Evolutionary conservation across 2,797 vertebrate species (phyloP), one percentile per base, ranked within the genome.

Genomic region (Tarsius wallacei): DNA sequence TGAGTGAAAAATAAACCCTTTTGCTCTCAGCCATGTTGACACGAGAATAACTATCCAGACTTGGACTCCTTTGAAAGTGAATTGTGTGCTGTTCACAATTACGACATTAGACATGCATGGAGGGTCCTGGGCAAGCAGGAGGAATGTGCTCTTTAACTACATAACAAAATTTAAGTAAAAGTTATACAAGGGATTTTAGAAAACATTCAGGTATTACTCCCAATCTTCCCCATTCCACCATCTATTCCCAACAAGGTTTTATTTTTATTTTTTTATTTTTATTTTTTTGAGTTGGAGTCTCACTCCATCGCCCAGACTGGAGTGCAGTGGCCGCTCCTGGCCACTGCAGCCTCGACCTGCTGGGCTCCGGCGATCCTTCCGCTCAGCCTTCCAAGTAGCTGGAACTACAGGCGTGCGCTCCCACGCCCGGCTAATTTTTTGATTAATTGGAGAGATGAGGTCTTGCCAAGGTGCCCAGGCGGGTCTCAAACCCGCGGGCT

Each of bases 1-100:
- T 5, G 15, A 71, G 9, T 7, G 81, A 90, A 42, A 94, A 92
- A 74, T 33, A 91, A 95, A 55, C 7, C 19, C 2, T 83, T 90
- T 81, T 61, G 13, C 19, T 82, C 57, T 91, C 77, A 88, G 36
- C 24, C 49, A 53, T 80, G n/a, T 57, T 95, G 71, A 84, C 84
- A 81, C 21, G 47, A 22, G 61, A 83, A 87, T 84, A 90, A 89
- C 96, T 77, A 93, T n/a, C 7, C 6, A 91, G 59, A 71, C 61
- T 68, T 68, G 11, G 36, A 74, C 49, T 97, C 22, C 19, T 84
- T 91, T 61, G 64, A 88, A 42, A 94, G 89, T 76, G 19, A 87
- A 92, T 59, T 17, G 14, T 76, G 1, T 76, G 42, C 61, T 90
- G 55, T 87, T 76, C 61, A 81, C 57, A 74, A 90, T 93, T 83